Conservation (phyloP, 2,797 vertebrate species). For the Syndactyla subalaris region DNA sequence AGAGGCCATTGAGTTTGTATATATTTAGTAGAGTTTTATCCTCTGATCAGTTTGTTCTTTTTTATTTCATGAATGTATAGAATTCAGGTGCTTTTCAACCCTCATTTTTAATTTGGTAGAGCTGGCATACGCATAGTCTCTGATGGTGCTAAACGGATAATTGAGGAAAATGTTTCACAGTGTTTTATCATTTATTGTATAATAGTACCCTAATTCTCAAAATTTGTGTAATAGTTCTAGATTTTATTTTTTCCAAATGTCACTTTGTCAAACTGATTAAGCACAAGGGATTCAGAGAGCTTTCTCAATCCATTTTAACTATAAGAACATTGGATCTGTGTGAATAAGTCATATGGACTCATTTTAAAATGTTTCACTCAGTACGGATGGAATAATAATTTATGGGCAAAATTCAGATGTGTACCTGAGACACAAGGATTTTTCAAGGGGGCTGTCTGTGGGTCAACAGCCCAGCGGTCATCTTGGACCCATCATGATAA, state of each 20-base stretch:
- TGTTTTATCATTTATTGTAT: slow-evolving; percentile 13
- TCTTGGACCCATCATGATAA: not conserved
- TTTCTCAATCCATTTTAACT: not conserved
- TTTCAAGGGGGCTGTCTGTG: not conserved
- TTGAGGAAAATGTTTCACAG: slow-evolving; percentile 29
- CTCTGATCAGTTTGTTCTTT: slow-evolving; percentile 53
- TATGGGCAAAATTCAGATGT: not conserved
- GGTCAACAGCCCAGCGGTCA: not conserved
- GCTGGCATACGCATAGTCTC: not conserved
- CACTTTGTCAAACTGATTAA: not conserved
- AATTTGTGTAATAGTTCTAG: not conserved
- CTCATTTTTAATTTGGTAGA: slow-evolving; percentile 46
- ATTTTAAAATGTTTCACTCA: not conserved
- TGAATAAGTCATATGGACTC: not conserved
- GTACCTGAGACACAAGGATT: not conserved
- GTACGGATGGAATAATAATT: not conserved
- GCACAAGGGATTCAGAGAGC: not conserved
- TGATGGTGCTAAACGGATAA: slow-evolving; percentile 43
- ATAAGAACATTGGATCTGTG: not conserved
- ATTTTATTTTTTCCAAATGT: not conserved
- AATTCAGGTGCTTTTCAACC: slow-evolving; percentile 42
- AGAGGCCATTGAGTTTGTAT: slow-evolving; percentile 49
- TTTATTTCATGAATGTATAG: slow-evolving; percentile 52
- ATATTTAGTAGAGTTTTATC: slow-evolving; percentile 56
- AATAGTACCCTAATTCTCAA: not conserved